phyloP scores from a whole-genome alignment of 2,113 vertebrate species.

The Dendrocopos noguchii region DNA sequence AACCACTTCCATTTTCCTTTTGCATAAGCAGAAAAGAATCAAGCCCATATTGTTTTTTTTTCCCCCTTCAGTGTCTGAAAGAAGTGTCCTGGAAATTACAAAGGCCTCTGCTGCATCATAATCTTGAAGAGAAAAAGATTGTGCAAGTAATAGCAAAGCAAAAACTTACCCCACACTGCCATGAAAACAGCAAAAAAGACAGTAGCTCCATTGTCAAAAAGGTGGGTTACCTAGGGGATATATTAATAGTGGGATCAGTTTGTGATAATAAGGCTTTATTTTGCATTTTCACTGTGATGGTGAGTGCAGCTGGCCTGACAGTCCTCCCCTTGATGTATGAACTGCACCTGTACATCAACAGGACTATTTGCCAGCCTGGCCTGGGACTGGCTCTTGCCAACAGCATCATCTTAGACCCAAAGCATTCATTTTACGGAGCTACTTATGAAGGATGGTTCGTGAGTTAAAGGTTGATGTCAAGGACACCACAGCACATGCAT shows the following conservation, averaged over 20 bases:
- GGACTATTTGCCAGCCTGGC: neutral
- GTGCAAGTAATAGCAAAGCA: neutral
- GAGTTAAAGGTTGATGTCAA: neutral
- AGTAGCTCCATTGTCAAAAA: constrained; percentile 96
- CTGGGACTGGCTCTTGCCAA: neutral
- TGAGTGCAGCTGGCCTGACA: neutral
- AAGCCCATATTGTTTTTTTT: neutral
- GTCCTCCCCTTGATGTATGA: neutral
- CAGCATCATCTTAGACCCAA: neutral
- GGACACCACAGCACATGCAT: neutral
- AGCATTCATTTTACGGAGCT: neutral
- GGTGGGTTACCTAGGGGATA: constrained; percentile 87
- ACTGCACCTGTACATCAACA: neutral
- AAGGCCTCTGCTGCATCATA: neutral
- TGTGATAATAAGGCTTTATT: neutral
- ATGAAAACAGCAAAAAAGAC: constrained; percentile 99
- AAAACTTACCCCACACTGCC: constrained; percentile 96
- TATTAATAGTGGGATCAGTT: constrained; percentile 1
- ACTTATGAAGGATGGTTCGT: neutral
- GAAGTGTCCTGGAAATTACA: neutral
- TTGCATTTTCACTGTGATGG: neutral
- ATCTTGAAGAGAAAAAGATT: neutral
- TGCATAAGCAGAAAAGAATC: neutral
- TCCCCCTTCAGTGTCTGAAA: neutral
- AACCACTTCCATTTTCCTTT: neutral